A percentile compares a stretch with the other conserved stretches of the same genome.
Conservation (phyloP, 1,140 invertebrate species). For the Drosophila yakuba region DNA sequence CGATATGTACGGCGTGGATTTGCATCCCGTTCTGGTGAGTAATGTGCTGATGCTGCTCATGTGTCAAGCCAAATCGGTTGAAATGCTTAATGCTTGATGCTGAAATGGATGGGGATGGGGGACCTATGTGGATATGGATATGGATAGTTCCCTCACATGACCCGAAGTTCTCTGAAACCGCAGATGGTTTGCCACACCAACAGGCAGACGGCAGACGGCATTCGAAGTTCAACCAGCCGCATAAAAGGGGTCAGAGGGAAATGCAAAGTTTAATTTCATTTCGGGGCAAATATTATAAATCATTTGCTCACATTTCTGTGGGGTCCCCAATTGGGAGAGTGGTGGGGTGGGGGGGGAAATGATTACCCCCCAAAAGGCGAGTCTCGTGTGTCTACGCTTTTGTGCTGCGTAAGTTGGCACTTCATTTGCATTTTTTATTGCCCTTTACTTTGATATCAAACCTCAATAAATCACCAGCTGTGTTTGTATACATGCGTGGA, state of each 20-base stretch:
- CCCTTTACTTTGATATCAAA: constrained; percentile 83
- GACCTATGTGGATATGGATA: no score
- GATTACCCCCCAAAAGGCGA: constrained; percentile 51
- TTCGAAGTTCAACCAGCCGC: constrained; percentile 21
- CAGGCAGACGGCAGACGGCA: background rate
- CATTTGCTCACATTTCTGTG: constrained; percentile 68
- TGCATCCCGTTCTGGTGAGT: constrained; percentile 88
- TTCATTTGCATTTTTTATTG: constrained; percentile 84
- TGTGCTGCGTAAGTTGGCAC: constrained; percentile 80
- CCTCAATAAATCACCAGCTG: constrained; percentile 83
- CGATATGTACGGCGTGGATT: constrained; percentile 98
- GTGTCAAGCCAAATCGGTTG: background rate
- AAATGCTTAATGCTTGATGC: background rate
- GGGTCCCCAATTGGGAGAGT: background rate
- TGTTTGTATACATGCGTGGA: constrained; percentile 62
- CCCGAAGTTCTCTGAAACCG: constrained; percentile 16
- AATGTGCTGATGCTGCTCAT: constrained; percentile 19
- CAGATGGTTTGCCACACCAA: constrained; percentile 27
- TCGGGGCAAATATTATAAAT: constrained; percentile 82
- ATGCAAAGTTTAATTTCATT: constrained; percentile 82
- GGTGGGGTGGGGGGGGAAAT: constrained; percentile 25
- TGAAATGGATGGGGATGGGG: background rate
- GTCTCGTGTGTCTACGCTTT: constrained; percentile 53
- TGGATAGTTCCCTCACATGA: constrained; percentile 4
- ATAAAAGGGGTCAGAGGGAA: constrained; percentile 71